These are phyloP conservation scores for Ciona savignyi DNA, from an alignment of 23 tunicate genomes.

Conservation along the genomic window DNA sequence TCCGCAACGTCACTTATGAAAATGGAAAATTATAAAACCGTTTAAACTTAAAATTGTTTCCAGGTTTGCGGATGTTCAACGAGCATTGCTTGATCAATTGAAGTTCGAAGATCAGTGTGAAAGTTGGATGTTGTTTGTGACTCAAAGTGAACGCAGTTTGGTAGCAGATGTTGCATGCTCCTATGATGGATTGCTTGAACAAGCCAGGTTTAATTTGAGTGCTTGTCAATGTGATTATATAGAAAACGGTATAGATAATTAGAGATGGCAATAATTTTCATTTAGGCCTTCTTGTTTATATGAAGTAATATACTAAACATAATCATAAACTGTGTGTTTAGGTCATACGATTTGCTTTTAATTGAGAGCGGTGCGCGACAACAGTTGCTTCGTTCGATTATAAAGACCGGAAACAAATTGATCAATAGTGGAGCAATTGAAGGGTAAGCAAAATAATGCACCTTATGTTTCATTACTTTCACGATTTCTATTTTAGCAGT, in stretches of 20 bases:
- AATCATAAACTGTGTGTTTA: no score
- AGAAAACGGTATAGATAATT: no score
- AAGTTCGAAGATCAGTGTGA: conserved; percentile 54
- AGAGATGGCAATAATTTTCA: no score
- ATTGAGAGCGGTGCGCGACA: conserved; percentile 64
- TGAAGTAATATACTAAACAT: no score
- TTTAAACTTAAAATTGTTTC: neutral
- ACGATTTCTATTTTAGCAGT: conserved; percentile 7
- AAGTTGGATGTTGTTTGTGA: conserved; percentile 74
- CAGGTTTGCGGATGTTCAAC: conserved; percentile 46
- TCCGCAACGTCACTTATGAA: no score
- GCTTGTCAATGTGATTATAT: no score
- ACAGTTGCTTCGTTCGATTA: conserved; percentile 40
- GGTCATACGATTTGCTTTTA: conserved; percentile 42
- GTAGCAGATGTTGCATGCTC: conserved; percentile 30
- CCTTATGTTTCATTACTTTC: no score
- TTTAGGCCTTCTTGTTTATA: no score
- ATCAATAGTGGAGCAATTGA: conserved; percentile 10
- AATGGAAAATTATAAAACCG: no score
- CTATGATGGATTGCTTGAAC: conserved; percentile 48
- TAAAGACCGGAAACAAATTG: conserved; percentile 30
- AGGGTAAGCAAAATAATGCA: neutral
- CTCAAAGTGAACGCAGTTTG: conserved; percentile 58
- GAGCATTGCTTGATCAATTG: conserved; percentile 6
- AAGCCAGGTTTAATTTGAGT: no score